A percentile compares a stretch with the other conserved stretches of the same genome.
Conservation (phyloP, 2,888 invertebrate genomes). For the Leptarthrus brevirostris region DNA sequence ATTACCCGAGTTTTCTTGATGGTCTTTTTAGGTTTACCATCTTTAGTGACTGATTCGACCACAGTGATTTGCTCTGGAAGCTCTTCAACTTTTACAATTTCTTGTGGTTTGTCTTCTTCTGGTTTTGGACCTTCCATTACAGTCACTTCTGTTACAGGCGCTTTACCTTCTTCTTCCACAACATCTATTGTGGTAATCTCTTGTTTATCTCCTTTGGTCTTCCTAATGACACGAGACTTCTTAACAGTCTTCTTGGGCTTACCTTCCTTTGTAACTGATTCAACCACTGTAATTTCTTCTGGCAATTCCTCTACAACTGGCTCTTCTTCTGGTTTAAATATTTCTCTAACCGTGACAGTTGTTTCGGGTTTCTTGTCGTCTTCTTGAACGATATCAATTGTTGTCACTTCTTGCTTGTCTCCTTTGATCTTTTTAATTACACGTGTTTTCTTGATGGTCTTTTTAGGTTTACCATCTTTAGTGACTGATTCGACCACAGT, state of each 20-base stretch:
- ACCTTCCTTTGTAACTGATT: constrained; percentile 52
- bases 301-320: constrained; percentile 60
- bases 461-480: constrained; percentile 60
- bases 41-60: constrained; percentile 58
- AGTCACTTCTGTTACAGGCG: constrained; percentile 62
- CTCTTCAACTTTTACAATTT: constrained; percentile 58
- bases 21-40: constrained; percentile 57
- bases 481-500: constrained; percentile 55
- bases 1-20: constrained; percentile 59
- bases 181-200: constrained; percentile 64
- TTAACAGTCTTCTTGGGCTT: constrained; percentile 55
- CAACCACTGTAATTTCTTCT: constrained; percentile 48
- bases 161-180: constrained; percentile 64
- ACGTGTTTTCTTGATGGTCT: constrained; percentile 60
- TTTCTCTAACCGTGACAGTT: constrained; percentile 61
- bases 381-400: constrained; percentile 64
- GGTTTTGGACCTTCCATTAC: constrained; percentile 60
- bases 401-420: constrained; percentile 63
- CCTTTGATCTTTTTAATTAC: constrained; percentile 56
- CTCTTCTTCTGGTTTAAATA: constrained; percentile 57
- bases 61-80: constrained; percentile 63
- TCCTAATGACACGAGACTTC: constrained; percentile 48
- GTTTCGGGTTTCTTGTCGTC: constrained; percentile 61
- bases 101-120: constrained; percentile 54
- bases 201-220: constrained; percentile 57